A percentile compares a stretch with the other conserved stretches of the same genome.
Conservation (phyloP, 2,888 invertebrate species). For the Protodeltote pygarga region DNA sequence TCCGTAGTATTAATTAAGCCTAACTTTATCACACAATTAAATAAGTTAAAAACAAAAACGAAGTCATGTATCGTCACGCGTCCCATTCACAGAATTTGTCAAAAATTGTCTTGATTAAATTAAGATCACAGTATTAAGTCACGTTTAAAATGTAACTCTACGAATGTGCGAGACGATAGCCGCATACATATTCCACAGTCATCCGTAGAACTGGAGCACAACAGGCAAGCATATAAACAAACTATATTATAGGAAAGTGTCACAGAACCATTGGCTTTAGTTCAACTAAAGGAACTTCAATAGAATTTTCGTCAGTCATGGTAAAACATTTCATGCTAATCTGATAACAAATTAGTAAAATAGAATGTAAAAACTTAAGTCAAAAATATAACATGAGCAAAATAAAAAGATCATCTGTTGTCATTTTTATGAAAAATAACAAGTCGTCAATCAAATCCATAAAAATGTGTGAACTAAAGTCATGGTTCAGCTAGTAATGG, state of each 20-base stretch:
- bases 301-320: conserved; percentile 50
- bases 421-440: conserved; percentile 42
- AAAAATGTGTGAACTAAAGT: conserved; percentile 61
- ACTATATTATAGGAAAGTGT: conserved; percentile 68
- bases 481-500: conserved; percentile 59
- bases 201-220: conserved; percentile 75
- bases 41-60: conserved; percentile 79
- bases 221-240: conserved; percentile 60
- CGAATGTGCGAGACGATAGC: conserved; percentile 78
- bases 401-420: conserved; percentile 40
- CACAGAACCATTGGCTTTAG: conserved; percentile 68
- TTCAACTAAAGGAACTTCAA: conserved; percentile 53
- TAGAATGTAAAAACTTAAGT: conserved; percentile 51
- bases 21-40: conserved; percentile 82
- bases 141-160: conserved; percentile 82
- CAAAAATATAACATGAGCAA: conserved; percentile 52
- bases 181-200: conserved; percentile 85
- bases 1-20: conserved; percentile 74
- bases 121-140: conserved; percentile 87
- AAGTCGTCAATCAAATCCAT: conserved; percentile 43
- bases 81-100: conserved; percentile 80
- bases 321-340: conserved; percentile 50
- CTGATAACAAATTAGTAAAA: conserved; percentile 46
- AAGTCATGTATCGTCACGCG: conserved; percentile 73
- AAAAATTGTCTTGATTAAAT: conserved; percentile 84